These are phyloP conservation scores for Phocides pigmalion DNA, from an alignment of 1,140 invertebrate genomes.

Conservation along the genomic window DNA sequence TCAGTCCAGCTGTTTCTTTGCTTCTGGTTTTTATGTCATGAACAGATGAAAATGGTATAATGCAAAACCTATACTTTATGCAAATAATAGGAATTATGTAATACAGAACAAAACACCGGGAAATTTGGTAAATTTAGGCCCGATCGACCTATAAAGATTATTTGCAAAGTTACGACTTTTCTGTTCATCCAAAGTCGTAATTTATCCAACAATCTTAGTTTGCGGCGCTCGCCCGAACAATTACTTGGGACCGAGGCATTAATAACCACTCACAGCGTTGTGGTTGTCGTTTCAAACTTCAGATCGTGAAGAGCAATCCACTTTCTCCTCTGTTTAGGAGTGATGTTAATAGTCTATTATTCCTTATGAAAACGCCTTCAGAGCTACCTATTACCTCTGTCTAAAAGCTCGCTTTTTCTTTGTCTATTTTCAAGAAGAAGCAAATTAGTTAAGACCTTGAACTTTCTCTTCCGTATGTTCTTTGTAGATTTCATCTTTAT, in stretches of 20 bases:
- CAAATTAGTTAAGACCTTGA: no score
- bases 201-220: conserved; percentile 16
- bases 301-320: conserved; percentile 19
- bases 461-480: no score
- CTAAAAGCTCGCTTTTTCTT: not conserved
- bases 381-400: not conserved
- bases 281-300: conserved; percentile 30
- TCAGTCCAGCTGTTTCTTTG: no score
- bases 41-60: no score
- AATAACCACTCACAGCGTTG: conserved; percentile 11
- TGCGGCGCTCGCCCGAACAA: conserved; percentile 26
- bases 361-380: conserved; percentile 13
- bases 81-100: no score
- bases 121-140: no score
- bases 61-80: no score
- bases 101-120: no score
- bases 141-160: no score
- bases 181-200: conserved; percentile 6
- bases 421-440: no score
- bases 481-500: no score
- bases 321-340: conserved; percentile 9
- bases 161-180: not conserved
- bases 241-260: conserved; percentile 28
- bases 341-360: conserved; percentile 26
- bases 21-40: no score